A percentile compares a stretch with the other conserved stretches of the same genome.
These are phyloP conservation scores for Brachypodius melanocephalos DNA, from an alignment of 2,113 vertebrate species.

Conservation along the genomic window DNA sequence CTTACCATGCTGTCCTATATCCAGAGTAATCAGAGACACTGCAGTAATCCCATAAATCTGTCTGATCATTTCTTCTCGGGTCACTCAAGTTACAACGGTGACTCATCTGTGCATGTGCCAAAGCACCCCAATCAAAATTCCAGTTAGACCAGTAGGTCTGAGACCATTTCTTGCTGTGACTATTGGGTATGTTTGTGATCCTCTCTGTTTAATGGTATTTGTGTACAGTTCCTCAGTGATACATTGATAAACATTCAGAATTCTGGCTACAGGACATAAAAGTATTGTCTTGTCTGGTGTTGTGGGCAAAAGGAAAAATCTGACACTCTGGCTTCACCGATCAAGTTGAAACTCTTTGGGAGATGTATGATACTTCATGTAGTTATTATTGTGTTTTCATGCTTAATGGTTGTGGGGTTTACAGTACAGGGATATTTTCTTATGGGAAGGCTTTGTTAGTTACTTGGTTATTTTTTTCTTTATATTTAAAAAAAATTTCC, in stretches of 20 bases:
- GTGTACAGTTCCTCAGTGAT: not conserved
- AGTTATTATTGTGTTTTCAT: not conserved
- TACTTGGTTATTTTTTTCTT: not conserved
- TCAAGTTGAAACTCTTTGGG: not conserved
- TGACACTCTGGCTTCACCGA: not conserved
- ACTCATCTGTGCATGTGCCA: not conserved
- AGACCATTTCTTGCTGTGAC: not conserved
- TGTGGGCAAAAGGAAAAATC: not conserved
- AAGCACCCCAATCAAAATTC: not conserved
- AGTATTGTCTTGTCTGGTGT: not conserved
- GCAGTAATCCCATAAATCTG: not conserved
- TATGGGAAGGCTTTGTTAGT: not conserved
- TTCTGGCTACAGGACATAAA: not conserved
- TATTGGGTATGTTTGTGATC: fast-evolving
- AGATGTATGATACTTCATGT: not conserved
- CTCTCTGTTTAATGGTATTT: not conserved
- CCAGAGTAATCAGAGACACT: not conserved
- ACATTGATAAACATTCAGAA: not conserved
- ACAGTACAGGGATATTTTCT: not conserved
- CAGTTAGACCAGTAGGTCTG: not conserved
- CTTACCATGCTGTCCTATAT: not conserved
- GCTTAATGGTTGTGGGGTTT: not conserved
- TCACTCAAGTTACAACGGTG: not conserved
- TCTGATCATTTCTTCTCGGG: not conserved
- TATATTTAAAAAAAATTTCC: not conserved